phyloP scores from a whole-genome alignment of 2,797 vertebrate species.

The Cuniculus paca region DNA sequence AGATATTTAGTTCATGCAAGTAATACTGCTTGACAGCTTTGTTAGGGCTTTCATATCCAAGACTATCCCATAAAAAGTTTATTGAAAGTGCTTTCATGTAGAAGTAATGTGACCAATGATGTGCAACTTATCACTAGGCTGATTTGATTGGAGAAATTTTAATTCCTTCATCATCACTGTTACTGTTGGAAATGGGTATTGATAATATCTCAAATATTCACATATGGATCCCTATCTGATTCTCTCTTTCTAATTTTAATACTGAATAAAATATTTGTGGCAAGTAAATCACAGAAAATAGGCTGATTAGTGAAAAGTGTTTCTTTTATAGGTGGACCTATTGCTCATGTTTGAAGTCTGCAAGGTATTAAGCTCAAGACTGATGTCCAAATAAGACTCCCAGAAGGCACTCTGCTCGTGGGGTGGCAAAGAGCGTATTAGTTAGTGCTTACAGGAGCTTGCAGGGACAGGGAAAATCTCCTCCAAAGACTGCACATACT shows the following conservation, averaged over 20 bases:
- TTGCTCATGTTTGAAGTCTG: slow-evolving; percentile 30
- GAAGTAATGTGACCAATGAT: background rate
- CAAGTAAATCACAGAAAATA: background rate
- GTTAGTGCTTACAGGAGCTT: background rate
- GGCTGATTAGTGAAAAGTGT: background rate
- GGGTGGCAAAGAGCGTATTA: background rate
- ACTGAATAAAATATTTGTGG: slow-evolving; percentile 44
- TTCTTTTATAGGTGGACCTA: background rate
- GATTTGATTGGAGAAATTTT: slow-evolving; percentile 6
- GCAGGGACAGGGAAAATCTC: background rate
- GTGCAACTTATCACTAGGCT: background rate
- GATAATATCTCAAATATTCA: slow-evolving; percentile 30
- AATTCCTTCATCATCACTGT: background rate
- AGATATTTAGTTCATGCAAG: background rate
- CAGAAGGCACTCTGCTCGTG: background rate
- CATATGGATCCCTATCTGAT: background rate
- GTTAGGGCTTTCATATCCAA: background rate
- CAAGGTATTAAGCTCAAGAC: slow-evolving; percentile 31
- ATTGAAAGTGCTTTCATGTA: background rate
- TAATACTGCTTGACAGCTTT: background rate
- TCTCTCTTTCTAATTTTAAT: slow-evolving; percentile 24
- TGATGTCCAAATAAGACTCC: background rate
- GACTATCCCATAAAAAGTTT: background rate
- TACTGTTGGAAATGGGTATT: background rate
- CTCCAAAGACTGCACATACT: background rate